A percentile compares a stretch with the other conserved stretches of the same genome.
Conservation (phyloP, 2,113 vertebrate species). For the Lycocorax pyrrhopterus region DNA sequence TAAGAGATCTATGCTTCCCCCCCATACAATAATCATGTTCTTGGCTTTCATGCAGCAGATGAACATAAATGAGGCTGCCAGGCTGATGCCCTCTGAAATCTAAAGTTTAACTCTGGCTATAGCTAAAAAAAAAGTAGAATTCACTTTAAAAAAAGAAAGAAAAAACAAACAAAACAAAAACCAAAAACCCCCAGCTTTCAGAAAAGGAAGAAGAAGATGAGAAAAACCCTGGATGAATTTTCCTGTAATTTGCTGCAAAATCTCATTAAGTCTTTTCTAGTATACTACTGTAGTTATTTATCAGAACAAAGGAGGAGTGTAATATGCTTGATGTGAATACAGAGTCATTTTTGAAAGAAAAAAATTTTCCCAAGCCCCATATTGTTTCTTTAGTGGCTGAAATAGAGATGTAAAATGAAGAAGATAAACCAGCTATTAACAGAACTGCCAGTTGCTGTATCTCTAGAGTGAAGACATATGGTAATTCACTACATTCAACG, state of each 20-base stretch:
- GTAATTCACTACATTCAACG: neutral
- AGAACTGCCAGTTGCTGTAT: conserved; percentile 48
- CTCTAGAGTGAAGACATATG: conserved; percentile 36
- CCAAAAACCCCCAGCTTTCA: neutral
- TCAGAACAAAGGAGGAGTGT: neutral
- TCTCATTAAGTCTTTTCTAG: neutral
- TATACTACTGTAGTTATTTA: conserved; percentile 20
- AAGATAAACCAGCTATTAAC: conserved; percentile 50
- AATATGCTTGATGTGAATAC: neutral
- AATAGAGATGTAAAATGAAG: conserved; percentile 31
- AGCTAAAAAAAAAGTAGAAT: neutral
- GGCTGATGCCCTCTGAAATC: neutral
- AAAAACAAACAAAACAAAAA: neutral
- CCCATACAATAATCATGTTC: neutral
- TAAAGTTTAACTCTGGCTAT: neutral
- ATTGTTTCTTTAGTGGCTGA: conserved; percentile 29
- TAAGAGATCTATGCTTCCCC: neutral
- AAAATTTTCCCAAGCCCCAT: neutral
- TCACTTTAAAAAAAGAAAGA: neutral
- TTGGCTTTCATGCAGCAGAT: neutral
- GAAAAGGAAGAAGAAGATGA: neutral
- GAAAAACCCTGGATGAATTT: neutral
- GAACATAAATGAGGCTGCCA: neutral
- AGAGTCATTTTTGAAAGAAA: neutral
- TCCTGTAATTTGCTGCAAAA: neutral